These are phyloP conservation scores for Carcinoscorpius rotundicauda DNA, from an alignment of 1,140 invertebrate genomes.

Conservation along the genomic window DNA sequence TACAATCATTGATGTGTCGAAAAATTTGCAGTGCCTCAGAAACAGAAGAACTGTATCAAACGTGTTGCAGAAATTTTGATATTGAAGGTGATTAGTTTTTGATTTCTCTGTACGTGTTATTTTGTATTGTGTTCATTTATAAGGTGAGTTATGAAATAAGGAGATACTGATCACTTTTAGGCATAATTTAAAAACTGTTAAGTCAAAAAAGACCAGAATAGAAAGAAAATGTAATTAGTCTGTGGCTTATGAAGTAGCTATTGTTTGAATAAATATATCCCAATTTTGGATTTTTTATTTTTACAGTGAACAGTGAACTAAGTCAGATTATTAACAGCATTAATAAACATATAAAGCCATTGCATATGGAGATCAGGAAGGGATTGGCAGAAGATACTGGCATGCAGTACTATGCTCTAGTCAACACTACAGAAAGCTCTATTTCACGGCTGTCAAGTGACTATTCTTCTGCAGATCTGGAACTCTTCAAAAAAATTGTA, in stretches of 20 bases:
- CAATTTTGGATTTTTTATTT: too few species aligned
- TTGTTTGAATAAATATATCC: too few species aligned
- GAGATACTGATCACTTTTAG: too few species aligned
- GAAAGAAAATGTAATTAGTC: too few species aligned
- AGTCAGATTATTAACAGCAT: background rate
- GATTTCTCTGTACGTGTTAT: background rate
- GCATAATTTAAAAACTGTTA: too few species aligned
- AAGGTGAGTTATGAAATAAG: background rate
- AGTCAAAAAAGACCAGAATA: too few species aligned
- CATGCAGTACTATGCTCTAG: background rate
- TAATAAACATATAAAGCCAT: background rate
- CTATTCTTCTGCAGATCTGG: background rate
- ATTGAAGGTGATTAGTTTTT: background rate
- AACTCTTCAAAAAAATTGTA: conserved; percentile 7
- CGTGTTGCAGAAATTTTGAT: background rate
- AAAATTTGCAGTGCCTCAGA: background rate
- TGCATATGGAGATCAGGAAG: conserved; percentile 3
- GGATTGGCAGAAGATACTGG: conserved; percentile 3
- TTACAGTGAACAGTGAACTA: background rate
- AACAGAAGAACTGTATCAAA: background rate
- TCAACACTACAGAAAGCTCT: background rate
- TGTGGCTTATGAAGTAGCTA: too few species aligned
- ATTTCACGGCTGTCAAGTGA: background rate
- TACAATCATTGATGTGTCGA: background rate
- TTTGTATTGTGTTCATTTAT: background rate